phyloP scores from a whole-genome alignment of 2,888 invertebrate genomes.

The Odontocolon sp. region DNA sequence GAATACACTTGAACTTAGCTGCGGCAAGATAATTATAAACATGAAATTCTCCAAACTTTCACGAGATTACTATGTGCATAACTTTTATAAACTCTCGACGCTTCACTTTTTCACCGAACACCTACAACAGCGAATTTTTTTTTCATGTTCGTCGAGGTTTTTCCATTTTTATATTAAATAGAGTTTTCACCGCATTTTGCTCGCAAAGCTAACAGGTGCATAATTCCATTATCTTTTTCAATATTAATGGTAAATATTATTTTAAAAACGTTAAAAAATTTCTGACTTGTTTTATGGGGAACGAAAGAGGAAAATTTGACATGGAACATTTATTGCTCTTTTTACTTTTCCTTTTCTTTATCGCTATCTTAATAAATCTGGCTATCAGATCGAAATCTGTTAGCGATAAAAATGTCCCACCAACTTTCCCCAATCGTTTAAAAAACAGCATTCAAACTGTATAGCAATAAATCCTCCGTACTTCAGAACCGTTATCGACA shows the following conservation, averaged over 20 bases:
- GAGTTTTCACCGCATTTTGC: background rate
- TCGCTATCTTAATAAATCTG: no score
- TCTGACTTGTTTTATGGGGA: no score
- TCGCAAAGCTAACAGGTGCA: background rate
- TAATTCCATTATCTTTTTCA: background rate
- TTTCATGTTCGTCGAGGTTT: constrained; percentile 4
- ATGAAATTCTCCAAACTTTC: constrained; percentile 29
- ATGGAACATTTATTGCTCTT: no score
- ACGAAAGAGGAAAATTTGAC: no score
- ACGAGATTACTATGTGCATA: constrained; percentile 17
- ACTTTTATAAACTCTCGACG: constrained; percentile 19
- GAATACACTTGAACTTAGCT: background rate
- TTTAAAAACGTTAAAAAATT: background rate
- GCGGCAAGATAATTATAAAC: constrained; percentile 22
- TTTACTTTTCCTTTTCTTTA: no score
- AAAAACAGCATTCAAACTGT: no score
- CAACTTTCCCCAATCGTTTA: no score
- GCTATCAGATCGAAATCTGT: no score
- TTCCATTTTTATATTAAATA: background rate
- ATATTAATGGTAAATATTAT: background rate
- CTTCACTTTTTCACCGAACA: constrained; percentile 5
- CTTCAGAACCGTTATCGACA: no score
- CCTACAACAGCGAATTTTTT: background rate
- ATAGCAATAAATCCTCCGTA: no score
- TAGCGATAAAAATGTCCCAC: no score